Evolutionary conservation across 2,888 invertebrate species (phyloP).

Genomic region (Ametastegia equiseti): DNA sequence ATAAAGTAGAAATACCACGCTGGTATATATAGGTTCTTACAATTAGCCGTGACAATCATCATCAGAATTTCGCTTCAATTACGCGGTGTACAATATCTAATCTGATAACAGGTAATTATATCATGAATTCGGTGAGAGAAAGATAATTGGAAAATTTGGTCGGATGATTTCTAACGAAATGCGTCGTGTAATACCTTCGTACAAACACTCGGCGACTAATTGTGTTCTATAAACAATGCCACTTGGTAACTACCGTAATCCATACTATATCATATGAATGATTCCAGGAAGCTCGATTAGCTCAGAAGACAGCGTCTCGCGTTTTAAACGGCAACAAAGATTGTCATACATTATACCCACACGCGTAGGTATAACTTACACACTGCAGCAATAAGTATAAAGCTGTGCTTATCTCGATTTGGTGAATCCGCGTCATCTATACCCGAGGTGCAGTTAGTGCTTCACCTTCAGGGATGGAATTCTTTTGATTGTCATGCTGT

Average conservation of each 20-base stretch:
- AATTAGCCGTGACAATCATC: background rate
- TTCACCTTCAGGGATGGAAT: background rate
- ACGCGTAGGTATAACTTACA: background rate
- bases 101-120: background rate
- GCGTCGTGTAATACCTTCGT: background rate
- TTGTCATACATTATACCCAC: background rate
- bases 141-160: slow-evolving; percentile 1
- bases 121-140: background rate
- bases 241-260: background rate
- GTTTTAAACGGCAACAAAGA: background rate
- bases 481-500: background rate
- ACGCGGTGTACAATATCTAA: background rate
- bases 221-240: background rate
- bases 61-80: background rate
- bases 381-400: background rate
- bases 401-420: slow-evolving; percentile 17
- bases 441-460: background rate
- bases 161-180: background rate
- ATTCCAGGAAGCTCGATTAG: slow-evolving; percentile 6
- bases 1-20: background rate
- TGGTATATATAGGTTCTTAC: background rate
- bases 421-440: background rate
- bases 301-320: slow-evolving; percentile 8
- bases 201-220: background rate
- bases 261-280: background rate